A percentile compares a stretch with the other conserved stretches of the same genome.
phyloP scores from a whole-genome alignment of 2,888 invertebrate species.

The Pseudococcus jackbeardsleyi region DNA sequence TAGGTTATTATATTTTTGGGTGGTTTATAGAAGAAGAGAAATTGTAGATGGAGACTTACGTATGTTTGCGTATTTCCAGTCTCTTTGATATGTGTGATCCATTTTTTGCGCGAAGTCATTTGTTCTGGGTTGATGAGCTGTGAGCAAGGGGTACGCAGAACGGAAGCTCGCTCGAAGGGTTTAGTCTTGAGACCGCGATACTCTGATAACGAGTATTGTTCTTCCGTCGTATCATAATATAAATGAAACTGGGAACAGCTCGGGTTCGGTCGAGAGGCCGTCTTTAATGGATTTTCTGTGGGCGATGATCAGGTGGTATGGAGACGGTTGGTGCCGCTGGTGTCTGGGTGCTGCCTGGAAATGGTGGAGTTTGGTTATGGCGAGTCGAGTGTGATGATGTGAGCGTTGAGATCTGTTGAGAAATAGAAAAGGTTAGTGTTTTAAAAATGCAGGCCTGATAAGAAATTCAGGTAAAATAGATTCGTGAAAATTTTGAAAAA shows the following conservation, averaged over 20 bases:
- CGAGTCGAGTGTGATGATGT: no score
- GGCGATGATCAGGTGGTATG: not conserved
- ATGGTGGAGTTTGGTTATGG: no score
- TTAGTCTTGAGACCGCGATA: constrained; percentile 55
- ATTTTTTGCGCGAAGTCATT: constrained; percentile 61
- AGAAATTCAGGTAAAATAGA: no score
- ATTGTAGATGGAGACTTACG: constrained; percentile 3
- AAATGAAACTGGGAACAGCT: constrained; percentile 62
- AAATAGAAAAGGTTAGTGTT: no score
- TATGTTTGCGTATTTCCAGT: constrained; percentile 53
- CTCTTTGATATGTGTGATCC: constrained; percentile 53
- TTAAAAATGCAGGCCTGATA: no score
- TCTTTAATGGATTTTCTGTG: constrained; percentile 35
- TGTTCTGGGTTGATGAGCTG: constrained; percentile 60
- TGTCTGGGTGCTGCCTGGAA: not conserved
- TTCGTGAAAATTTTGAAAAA: no score
- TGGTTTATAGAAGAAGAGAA: not conserved
- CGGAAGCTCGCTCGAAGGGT: constrained; percentile 62
- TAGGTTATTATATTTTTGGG: no score
- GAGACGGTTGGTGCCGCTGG: no score
- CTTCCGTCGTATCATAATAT: constrained; percentile 63
- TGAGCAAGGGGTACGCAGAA: constrained; percentile 59
- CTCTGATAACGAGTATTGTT: constrained; percentile 60
- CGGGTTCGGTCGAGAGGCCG: constrained; percentile 59
- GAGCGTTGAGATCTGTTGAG: no score